Evolutionary conservation across 2,888 invertebrate genomes (phyloP), one percentile per base, ranked within the genome.

Genomic region (Lasioglossum villosulum): DNA sequence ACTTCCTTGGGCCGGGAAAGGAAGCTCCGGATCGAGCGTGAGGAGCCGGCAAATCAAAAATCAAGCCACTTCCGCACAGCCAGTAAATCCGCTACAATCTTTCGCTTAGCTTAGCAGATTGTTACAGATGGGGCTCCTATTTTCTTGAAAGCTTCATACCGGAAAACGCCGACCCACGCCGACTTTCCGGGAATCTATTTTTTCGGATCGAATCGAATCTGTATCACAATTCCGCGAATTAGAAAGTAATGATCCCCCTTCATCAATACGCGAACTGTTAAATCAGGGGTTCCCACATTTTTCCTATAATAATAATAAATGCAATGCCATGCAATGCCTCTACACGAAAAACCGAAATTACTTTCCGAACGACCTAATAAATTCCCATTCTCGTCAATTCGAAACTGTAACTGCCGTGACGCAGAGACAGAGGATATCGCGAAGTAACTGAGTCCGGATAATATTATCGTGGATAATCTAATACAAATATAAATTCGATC

Each of bases 11-110:
- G 14, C 42, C 19, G 5, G 5, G 19, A 16, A 19, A 19, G 27
- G 27, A 59, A 59, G 59, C 27, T 27, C 10, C 66, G 66, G 23
- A 34, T 66, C 63, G 30, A 34, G 8, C 59, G 16, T 30, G 6
- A 16, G 5, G 59, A 34, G 34, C 16, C 34, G 19, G 34, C 81
- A 81, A 90, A 88, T 85, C 83, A 88, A 86, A 88, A 88, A 88
- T 78, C 83, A 72, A 45, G 74, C 42, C 79, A 77, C 83, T 85
- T 80, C 14, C 52, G 59, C 16, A 10, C 34, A 39, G 19, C 34
- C 76, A 83, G 85, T 90, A 88, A 90, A 89, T 88, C 83, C 68
- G 14, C 37, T n/a, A 83, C 71, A 79, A 89, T 63, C 72, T 79
- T 75, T 27, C 70, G n/a, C n/a, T n/a, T 77, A 78, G 63, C 34